Percentiles rank a stretch among this genome's conserved stretches.
These are phyloP conservation scores for Aleiodes leptofemur DNA, from an alignment of 2,888 invertebrate genomes.

Conservation along the genomic window DNA sequence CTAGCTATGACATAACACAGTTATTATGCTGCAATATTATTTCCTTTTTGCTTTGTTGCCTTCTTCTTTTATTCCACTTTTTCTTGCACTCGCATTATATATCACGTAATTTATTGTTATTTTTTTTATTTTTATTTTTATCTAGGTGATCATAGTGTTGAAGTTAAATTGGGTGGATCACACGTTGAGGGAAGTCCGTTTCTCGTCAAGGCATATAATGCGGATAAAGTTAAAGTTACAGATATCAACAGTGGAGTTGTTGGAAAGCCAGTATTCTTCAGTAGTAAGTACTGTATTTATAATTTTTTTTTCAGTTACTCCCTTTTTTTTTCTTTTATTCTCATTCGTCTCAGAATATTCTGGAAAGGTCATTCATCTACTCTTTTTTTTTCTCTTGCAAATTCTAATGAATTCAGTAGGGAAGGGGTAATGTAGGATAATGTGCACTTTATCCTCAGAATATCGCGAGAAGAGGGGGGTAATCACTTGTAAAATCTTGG, in stretches of 20 bases:
- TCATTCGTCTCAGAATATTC: background rate
- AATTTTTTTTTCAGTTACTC: background rate
- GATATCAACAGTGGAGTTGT: conserved; percentile 94
- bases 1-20: background rate
- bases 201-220: conserved; percentile 96
- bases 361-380: no score
- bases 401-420: background rate
- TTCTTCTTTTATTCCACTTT: background rate
- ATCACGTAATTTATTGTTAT: conserved; percentile 27
- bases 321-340: background rate
- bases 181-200: conserved; percentile 97
- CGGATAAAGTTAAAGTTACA: conserved; percentile 94
- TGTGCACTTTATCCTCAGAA: no score
- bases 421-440: no score
- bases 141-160: conserved; percentile 90
- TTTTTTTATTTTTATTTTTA: conserved; percentile 23
- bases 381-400: no score
- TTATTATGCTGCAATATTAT: conserved; percentile 19
- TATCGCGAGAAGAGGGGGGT: no score
- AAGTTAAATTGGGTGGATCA: conserved; percentile 83
- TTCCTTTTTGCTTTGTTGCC: background rate
- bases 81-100: no score
- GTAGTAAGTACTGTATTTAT: conserved; percentile 80
- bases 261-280: conserved; percentile 95
- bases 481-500: no score